Conservation (phyloP, 2,113 vertebrate genomes). For the Triplophysa siluroides region DNA sequence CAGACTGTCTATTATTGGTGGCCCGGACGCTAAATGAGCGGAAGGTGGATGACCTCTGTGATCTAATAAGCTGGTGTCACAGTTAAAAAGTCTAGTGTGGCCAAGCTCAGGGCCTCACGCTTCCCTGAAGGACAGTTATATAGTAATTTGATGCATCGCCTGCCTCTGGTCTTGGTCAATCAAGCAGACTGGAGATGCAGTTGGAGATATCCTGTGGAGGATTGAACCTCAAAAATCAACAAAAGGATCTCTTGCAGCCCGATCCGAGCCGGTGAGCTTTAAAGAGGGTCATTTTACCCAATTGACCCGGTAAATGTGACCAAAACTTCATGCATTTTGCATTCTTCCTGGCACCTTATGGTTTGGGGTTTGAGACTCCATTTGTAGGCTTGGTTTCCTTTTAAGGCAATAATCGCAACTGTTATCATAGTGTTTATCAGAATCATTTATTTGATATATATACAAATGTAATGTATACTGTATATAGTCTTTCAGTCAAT, state of each 20-base stretch:
- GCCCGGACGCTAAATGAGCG: constrained; percentile 49
- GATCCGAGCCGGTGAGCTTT: not conserved
- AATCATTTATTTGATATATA: not conserved
- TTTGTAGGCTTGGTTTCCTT: not conserved
- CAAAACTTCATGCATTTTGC: not conserved
- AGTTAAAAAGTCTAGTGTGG: constrained; percentile 66
- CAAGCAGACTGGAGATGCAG: constrained; percentile 56
- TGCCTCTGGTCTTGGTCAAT: constrained; percentile 58
- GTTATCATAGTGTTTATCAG: not conserved
- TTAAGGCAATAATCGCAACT: not conserved
- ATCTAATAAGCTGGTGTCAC: constrained; percentile 60
- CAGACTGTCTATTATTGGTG: constrained; percentile 55
- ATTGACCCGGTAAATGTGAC: not conserved
- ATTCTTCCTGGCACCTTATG: not conserved
- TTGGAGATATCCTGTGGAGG: constrained; percentile 51
- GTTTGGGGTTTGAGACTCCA: not conserved
- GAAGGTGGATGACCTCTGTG: constrained; percentile 55
- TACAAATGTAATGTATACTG: not conserved
- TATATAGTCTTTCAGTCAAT: no score
- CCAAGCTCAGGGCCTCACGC: constrained; percentile 59
- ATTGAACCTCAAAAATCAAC: constrained; percentile 51
- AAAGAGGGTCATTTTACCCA: not conserved
- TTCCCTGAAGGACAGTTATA: constrained; percentile 63
- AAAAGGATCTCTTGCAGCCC: constrained; percentile 30
- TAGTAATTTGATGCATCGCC: constrained; percentile 66